These are phyloP conservation scores for Xestia sexstrigata DNA, from an alignment of 2,888 invertebrate species.

Conservation along the genomic window DNA sequence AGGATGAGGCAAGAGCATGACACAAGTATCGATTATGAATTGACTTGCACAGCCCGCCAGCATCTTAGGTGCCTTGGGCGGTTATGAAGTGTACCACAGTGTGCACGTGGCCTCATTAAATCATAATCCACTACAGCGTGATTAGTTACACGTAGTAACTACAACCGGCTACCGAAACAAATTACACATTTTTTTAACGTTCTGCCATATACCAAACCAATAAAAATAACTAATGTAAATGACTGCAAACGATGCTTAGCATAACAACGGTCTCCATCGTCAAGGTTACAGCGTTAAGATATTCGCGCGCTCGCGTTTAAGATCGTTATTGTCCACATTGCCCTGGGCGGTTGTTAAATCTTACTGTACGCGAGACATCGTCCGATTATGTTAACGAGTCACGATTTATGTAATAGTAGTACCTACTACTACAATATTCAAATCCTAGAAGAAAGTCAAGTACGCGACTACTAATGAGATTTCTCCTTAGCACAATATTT, in stretches of 20 bases:
- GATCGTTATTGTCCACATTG: constrained; percentile 63
- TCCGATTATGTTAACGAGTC: constrained; percentile 53
- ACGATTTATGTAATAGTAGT: constrained; percentile 44
- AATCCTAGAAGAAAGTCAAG: constrained; percentile 29
- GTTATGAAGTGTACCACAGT: not conserved
- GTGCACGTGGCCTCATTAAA: not conserved
- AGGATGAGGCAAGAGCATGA: not conserved
- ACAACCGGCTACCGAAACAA: constrained; percentile 7
- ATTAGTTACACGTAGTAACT: not conserved
- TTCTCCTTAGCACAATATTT: constrained; percentile 27
- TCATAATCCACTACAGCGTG: not conserved
- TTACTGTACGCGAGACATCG: constrained; percentile 51
- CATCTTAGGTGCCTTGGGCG: not conserved
- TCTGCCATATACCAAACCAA: constrained; percentile 31
- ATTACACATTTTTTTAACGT: constrained; percentile 7
- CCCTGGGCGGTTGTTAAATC: constrained; percentile 60
- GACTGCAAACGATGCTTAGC: constrained; percentile 56
- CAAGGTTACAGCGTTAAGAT: constrained; percentile 66
- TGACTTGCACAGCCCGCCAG: not conserved
- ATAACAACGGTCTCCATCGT: constrained; percentile 61
- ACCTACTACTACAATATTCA: constrained; percentile 41
- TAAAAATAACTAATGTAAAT: constrained; percentile 60
- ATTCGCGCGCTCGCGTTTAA: constrained; percentile 59
- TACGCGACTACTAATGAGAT: constrained; percentile 31
- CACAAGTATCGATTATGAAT: not conserved